Evolutionary conservation across 2,113 vertebrate species (phyloP).

Genomic region (Protobothrops mucrosquamatus): DNA sequence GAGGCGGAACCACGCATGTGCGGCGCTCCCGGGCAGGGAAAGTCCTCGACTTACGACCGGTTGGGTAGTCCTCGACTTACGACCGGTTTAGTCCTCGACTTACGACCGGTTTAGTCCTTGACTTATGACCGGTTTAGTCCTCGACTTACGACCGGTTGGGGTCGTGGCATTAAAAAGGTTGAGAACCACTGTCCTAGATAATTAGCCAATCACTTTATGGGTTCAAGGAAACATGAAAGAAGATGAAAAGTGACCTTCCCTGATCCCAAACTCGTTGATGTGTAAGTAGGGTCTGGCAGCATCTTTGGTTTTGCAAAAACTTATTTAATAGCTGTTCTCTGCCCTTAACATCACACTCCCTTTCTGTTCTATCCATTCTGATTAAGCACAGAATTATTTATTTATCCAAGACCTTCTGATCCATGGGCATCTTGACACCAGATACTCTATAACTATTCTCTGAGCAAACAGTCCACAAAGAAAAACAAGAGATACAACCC

Average conservation of each 20-base stretch:
- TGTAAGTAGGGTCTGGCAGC: slow-evolving; percentile 3
- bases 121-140: too few species aligned
- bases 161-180: too few species aligned
- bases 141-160: too few species aligned
- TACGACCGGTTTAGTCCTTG: too few species aligned
- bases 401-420: slow-evolving; percentile 43
- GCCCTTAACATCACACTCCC: slow-evolving; percentile 36
- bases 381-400: slow-evolving; percentile 40
- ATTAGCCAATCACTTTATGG: slow-evolving; percentile 8
- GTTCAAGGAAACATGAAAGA: slow-evolving; percentile 10
- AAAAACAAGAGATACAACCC: not conserved
- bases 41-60: too few species aligned
- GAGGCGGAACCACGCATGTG: too few species aligned
- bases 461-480: not conserved
- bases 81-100: too few species aligned
- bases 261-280: slow-evolving; percentile 44
- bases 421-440: rapidly evolving
- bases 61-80: too few species aligned
- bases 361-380: slow-evolving; percentile 52
- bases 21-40: too few species aligned
- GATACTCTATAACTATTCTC: rapidly evolving
- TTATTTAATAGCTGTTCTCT: not conserved
- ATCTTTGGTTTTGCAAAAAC: slow-evolving; percentile 44
- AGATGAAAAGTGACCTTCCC: slow-evolving; percentile 32
- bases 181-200: too few species aligned